Base-by-base conservation (phyloP, 2,888 invertebrate species). In the Rhagophthalmus giganteus region DNA sequence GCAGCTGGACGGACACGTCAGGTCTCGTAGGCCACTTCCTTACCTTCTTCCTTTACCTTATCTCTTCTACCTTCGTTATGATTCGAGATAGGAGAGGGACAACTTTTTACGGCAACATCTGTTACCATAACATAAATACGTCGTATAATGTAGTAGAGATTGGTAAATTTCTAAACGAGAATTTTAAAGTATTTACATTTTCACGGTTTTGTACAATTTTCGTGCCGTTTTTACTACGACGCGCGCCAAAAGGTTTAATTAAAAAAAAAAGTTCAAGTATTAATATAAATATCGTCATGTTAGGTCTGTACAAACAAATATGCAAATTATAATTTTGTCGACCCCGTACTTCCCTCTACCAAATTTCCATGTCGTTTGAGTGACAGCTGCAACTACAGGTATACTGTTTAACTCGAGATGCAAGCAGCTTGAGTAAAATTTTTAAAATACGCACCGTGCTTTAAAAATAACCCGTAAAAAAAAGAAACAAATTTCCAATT, bases 1-100 rank as follows among this genome's bases (percentile, higher is more conserved):
- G 66, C 68, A 68, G 66, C 66, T 65, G 62, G 58, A 58, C 59
- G 59, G 59, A 55, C 50, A 58, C 55, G 51, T 57, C 60, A 59
- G 58, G 58, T 57, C 57, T 51, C 54, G 54, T 55, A 61, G 60
- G 58, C 60, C 55, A 55, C 55, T 62, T 62, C 60, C 59, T 61
- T 60, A 54, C 62, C 59, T 60, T 57, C 57, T 59, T 61, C 59
- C 62, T 62, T 60, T 59, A 61, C 58, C 59, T 58, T 60, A 59
- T 58, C 59, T 59, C 54, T 48, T 53, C 50, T 55, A 55, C 51
- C 51, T 57, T 50, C 32, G 42, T 35, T 52, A 32, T 47, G 34
- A n/a, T 45, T 48, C 31, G 30, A 59, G 58, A 61, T 55, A 58
- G 20, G 49, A 51, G 38, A 48, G 44, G 41, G 42, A 27, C 34